Evolutionary conservation across 2,797 vertebrate species (phyloP).

Genomic region (Molossus molossus): DNA sequence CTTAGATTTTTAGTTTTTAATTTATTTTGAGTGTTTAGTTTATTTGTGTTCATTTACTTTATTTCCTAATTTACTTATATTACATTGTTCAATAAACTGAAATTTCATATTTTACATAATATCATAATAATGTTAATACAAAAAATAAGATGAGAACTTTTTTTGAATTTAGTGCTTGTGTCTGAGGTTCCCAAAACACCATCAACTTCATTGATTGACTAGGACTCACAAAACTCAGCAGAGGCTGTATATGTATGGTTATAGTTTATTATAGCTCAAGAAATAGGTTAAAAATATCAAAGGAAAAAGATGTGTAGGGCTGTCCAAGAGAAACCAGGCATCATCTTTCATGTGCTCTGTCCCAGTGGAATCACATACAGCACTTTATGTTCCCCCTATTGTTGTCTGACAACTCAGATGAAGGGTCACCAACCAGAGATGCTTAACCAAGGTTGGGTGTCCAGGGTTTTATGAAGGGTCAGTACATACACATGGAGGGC

Average conservation of each 20-base stretch:
- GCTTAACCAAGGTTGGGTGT: background rate
- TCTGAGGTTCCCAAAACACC: background rate
- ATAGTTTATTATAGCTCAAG: background rate
- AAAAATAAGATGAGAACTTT: background rate
- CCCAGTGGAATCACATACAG: background rate
- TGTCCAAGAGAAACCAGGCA: background rate
- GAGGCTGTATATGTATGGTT: background rate
- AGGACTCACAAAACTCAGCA: background rate
- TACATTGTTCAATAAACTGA: background rate
- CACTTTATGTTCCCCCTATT: background rate
- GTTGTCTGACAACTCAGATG: background rate
- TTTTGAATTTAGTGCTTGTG: background rate
- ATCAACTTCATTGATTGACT: background rate
- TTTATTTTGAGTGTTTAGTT: background rate
- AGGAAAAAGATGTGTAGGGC: background rate
- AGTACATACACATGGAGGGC: too few species aligned
- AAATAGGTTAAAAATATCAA: background rate
- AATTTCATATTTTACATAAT: background rate
- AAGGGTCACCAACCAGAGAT: background rate
- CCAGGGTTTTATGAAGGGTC: background rate
- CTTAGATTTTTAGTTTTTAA: background rate
- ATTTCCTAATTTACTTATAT: background rate
- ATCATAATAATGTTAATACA: background rate
- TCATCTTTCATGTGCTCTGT: background rate
- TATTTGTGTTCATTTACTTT: background rate